A percentile compares a stretch with the other conserved stretches of the same genome.
These are phyloP conservation scores for Trogon melanurus DNA, from an alignment of 2,113 vertebrate species.

Conservation along the genomic window DNA sequence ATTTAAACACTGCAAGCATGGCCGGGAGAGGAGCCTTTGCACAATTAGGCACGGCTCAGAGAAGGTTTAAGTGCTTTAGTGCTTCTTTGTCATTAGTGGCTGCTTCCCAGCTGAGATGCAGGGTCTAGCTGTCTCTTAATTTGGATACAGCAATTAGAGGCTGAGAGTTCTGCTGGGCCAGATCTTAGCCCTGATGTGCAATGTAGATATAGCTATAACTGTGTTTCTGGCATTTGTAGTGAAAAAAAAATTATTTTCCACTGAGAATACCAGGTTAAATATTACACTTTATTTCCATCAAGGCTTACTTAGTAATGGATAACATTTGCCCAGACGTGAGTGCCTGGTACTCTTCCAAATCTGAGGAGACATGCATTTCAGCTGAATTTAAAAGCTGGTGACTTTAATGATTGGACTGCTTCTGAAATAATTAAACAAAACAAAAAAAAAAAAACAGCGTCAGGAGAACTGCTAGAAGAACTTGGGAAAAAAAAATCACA, in stretches of 20 bases:
- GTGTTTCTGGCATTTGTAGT: not conserved
- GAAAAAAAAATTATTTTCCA: not conserved
- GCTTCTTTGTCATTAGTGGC: not conserved
- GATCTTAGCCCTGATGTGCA: not conserved
- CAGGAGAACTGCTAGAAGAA: not conserved
- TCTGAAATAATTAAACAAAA: not conserved
- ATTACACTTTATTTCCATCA: not conserved
- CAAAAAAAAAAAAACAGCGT: not conserved
- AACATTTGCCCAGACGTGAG: not conserved
- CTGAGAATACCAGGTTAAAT: not conserved
- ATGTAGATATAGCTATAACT: not conserved
- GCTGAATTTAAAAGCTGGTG: not conserved
- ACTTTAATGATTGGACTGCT: not conserved
- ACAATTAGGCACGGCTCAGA: not conserved
- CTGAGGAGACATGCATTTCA: not conserved
- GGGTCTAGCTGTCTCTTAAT: slow-evolving; percentile 3
- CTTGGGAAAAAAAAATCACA: rapidly evolving
- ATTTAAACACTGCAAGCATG: rapidly evolving
- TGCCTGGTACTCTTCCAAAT: not conserved
- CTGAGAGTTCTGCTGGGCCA: not conserved
- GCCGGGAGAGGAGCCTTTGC: not conserved
- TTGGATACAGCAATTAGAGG: slow-evolving; percentile 1
- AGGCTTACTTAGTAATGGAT: not conserved
- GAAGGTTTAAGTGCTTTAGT: slow-evolving; percentile 16
- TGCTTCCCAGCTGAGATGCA: not conserved